These are phyloP conservation scores for Lasioglossum zephyrum DNA, from an alignment of 2,888 invertebrate genomes.

Conservation along the genomic window DNA sequence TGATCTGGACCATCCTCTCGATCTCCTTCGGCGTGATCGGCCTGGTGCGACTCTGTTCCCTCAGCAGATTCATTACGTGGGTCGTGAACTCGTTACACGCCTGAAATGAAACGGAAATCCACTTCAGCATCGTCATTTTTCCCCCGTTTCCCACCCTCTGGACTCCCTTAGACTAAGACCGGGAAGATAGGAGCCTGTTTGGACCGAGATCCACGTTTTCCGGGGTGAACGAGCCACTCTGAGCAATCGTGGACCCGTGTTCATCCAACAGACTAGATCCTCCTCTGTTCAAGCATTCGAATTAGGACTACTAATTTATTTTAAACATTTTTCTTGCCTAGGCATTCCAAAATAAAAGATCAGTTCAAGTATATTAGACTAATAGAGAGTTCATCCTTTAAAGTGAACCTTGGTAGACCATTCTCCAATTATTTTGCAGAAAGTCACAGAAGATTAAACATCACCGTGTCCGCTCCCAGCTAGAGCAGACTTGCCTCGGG, in stretches of 20 bases:
- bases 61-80: constrained; percentile 99
- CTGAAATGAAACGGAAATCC: constrained; percentile 81
- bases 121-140: background rate
- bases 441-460: background rate
- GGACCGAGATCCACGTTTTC: background rate
- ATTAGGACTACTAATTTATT: background rate
- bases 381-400: background rate
- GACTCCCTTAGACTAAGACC: background rate
- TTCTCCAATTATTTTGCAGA: background rate
- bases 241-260: background rate
- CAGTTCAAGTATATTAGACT: too few species aligned
- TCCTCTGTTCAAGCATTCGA: too few species aligned
- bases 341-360: background rate
- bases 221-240: background rate
- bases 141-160: background rate
- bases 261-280: background rate
- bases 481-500: background rate
- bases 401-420: background rate
- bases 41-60: constrained; percentile 98
- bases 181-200: background rate
- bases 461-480: background rate
- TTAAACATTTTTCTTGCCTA: background rate
- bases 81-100: constrained; percentile 99
- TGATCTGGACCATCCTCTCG: constrained; percentile 99
- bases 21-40: constrained; percentile 99